Percentiles rank a stretch among this genome's conserved stretches.
These are phyloP conservation scores for Mya arenaria DNA, from an alignment of 1,140 invertebrate genomes.

Conservation along the genomic window DNA sequence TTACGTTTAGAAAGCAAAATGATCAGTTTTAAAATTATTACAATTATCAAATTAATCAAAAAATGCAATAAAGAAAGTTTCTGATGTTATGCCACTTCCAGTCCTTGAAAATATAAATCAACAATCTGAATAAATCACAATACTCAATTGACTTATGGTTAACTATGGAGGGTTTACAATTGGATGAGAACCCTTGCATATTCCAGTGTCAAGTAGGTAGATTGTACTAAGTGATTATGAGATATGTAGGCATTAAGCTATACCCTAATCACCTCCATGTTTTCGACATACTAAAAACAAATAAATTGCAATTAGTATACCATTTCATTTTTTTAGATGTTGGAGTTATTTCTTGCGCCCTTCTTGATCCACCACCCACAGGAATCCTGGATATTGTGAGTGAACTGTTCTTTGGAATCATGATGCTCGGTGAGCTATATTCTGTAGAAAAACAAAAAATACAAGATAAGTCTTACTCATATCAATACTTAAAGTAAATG, in stretches of 20 bases:
- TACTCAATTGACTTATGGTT: background rate
- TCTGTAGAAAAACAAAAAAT: too few relatives aligned
- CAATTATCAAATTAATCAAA: too few relatives aligned
- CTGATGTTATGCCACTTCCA: too few relatives aligned
- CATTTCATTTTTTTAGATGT: conserved; percentile 45
- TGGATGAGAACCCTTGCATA: background rate
- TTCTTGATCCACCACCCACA: conserved; percentile 11
- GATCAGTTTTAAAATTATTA: too few relatives aligned
- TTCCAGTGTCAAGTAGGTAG: background rate
- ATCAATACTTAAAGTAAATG: too few relatives aligned
- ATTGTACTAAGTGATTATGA: background rate
- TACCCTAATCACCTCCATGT: background rate
- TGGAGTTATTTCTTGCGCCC: conserved; percentile 16
- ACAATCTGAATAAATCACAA: too few relatives aligned
- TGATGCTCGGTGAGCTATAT: conserved; percentile 29
- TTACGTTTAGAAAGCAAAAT: too few relatives aligned
- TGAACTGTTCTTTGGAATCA: conserved; percentile 52
- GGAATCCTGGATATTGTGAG: conserved; percentile 37
- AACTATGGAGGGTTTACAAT: background rate
- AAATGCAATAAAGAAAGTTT: too few relatives aligned
- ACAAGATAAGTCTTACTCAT: too few relatives aligned
- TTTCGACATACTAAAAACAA: background rate
- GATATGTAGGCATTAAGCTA: background rate
- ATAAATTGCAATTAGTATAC: background rate
- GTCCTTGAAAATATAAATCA: too few relatives aligned